Evolutionary conservation across 1,140 invertebrate genomes (phyloP), one percentile per base, ranked within the genome.

Genomic region (Dryas iulia): DNA sequence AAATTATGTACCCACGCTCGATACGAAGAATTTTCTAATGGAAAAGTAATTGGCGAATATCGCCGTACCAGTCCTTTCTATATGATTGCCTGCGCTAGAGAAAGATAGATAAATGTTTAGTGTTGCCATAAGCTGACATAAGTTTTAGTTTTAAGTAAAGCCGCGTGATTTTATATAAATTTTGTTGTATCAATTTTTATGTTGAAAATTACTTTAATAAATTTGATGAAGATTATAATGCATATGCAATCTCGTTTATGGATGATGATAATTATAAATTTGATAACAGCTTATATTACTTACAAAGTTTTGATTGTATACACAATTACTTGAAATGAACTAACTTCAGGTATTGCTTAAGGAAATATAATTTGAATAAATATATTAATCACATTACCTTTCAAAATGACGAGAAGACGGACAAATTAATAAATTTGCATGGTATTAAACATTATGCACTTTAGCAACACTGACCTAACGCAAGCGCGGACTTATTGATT

Each of bases 11-110:
- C 66, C 68, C 66, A 73, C 74, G 61, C 61, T 59, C 60, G 62
- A 69, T 39, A 77, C 70, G 66, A 74, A 70, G 33, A 73, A 71
- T 77, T 77, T 74, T 68, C 71, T 53, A 57, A 33, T 58, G 71
- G 66, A 52, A 59, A 70, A 68, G 30, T 68, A 66, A 68, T 47
- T 66, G 63, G 47, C 56, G 71, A 69, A 54, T 60, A 31, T 69
- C 69, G 61, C 66, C 70, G 25, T 69, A 58, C 62, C 39, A 53
- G 68, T 69, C 63, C 61, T 52, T 54, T 63, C 52, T 60, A 54
- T 61, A 47, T 60, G 62, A 71, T 73, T 66, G 47, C 65, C 69
- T 65, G 57, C 69, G 72, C 73, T 61, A 72, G 68, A 70, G 64
- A 72, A 78, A 72, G 68, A 65, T 64, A 54, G 52, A 71, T 61